Percentiles rank a stretch among this genome's conserved stretches.
Evolutionary conservation across 2,113 vertebrate genomes (phyloP).

Genomic region (Gallinago paraguaiae): DNA sequence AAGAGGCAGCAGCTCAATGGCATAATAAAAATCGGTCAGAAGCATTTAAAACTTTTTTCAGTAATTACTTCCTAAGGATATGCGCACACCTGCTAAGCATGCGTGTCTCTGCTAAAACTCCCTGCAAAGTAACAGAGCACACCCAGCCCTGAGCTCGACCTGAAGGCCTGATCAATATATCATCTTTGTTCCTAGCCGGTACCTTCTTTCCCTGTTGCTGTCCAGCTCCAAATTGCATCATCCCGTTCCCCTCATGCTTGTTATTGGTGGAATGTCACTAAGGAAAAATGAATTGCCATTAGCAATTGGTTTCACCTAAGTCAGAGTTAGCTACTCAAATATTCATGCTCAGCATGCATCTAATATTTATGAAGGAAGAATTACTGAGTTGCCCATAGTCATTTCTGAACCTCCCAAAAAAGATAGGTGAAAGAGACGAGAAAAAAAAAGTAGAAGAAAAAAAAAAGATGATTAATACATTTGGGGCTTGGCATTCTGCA

Average conservation of each 20-base stretch:
- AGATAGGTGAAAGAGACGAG: not conserved
- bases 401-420: conserved; percentile 40
- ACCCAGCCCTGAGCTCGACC: not conserved
- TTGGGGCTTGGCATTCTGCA: conserved; percentile 21
- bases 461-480: conserved; percentile 42
- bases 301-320: conserved; percentile 61
- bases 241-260: not conserved
- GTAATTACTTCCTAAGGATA: not conserved
- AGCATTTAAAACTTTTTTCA: not conserved
- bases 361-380: conserved; percentile 70
- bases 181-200: not conserved
- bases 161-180: not conserved
- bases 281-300: conserved; percentile 68
- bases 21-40: not conserved
- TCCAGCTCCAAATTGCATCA: conserved; percentile 14
- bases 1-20: accelerated
- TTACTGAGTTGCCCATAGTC: conserved; percentile 43
- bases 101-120: not conserved
- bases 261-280: conserved; percentile 56
- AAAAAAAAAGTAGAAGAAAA: not conserved
- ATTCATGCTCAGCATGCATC: conserved; percentile 55
- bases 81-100: accelerated
- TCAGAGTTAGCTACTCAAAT: conserved; percentile 65
- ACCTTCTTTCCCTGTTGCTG: not conserved
- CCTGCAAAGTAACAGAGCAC: not conserved